phyloP scores from a whole-genome alignment of 2,797 vertebrate genomes.

The Trematomus bernacchii region DNA sequence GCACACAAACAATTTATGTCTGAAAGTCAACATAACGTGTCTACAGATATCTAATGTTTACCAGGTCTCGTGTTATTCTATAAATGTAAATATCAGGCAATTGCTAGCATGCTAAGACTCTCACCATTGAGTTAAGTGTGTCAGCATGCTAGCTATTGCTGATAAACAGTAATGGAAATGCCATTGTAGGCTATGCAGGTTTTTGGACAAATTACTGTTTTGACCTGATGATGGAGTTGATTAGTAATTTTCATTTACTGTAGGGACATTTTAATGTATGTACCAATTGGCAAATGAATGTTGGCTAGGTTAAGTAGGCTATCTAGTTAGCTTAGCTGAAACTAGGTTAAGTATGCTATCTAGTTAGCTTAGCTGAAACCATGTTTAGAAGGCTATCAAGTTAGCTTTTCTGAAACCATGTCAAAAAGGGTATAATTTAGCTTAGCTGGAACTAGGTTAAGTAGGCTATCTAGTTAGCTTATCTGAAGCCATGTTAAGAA shows the following conservation, averaged over 20 bases:
- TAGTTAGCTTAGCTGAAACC: neutral
- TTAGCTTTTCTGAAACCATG: too few species aligned
- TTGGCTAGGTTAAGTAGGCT: neutral
- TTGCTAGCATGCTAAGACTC: too few species aligned
- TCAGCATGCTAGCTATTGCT: conserved; percentile 7
- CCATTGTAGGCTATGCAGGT: too few species aligned
- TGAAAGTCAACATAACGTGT: neutral
- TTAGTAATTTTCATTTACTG: too few species aligned
- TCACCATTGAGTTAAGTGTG: neutral
- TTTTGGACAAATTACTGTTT: neutral
- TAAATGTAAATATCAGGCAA: too few species aligned
- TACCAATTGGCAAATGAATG: neutral
- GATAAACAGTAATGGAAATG: neutral
- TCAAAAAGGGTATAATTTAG: too few species aligned
- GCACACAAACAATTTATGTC: neutral
- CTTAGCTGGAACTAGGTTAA: neutral
- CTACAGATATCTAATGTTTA: neutral
- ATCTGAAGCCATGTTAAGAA: too few species aligned
- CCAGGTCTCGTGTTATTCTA: too few species aligned
- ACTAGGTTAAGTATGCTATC: too few species aligned
- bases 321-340: neutral
- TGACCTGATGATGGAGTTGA: neutral
- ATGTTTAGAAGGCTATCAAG: too few species aligned
- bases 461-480: too few species aligned
- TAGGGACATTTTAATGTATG: too few species aligned